phyloP scores from a whole-genome alignment of 2,888 invertebrate species.

The Trichogramma evanescens region DNA sequence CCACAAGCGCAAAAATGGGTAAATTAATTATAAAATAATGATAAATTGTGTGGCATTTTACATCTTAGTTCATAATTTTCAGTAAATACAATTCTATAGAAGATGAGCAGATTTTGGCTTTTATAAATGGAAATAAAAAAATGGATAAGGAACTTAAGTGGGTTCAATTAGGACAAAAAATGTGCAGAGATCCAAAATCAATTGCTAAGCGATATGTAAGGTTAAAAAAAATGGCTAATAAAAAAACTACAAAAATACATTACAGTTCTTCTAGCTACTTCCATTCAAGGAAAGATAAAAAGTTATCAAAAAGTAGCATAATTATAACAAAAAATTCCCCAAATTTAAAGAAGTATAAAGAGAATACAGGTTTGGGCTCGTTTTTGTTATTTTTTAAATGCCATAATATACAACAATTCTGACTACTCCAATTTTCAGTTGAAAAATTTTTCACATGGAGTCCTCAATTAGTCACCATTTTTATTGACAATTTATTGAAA shows the following conservation, averaged over 20 bases:
- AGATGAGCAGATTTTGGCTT: slow-evolving; percentile 27
- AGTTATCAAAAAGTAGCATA: not conserved
- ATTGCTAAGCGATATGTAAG: slow-evolving; percentile 26
- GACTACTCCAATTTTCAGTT: not conserved
- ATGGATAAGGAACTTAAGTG: slow-evolving; percentile 14
- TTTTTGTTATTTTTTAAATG: not conserved
- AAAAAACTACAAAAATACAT: not conserved
- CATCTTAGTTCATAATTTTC: not conserved
- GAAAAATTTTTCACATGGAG: slow-evolving; percentile 25
- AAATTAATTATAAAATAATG: slow-evolving; percentile 7
- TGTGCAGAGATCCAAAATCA: slow-evolving; percentile 29
- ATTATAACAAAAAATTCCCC: not conserved
- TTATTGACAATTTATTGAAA: slow-evolving; percentile 29
- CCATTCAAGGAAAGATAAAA: not conserved
- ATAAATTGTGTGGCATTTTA: slow-evolving; percentile 1
- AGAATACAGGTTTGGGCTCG: not conserved
- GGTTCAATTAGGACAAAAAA: slow-evolving; percentile 26
- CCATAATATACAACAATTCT: not conserved
- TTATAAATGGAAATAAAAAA: slow-evolving; percentile 1
- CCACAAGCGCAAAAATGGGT: slow-evolving; percentile 1
- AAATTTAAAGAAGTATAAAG: not conserved
- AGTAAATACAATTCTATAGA: slow-evolving; percentile 27
- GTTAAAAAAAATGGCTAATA: slow-evolving; percentile 14
- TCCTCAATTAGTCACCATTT: slow-evolving; percentile 25
- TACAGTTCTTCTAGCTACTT: not conserved